phyloP scores from a whole-genome alignment of 2,888 invertebrate genomes.

The Diarsia rubi region DNA sequence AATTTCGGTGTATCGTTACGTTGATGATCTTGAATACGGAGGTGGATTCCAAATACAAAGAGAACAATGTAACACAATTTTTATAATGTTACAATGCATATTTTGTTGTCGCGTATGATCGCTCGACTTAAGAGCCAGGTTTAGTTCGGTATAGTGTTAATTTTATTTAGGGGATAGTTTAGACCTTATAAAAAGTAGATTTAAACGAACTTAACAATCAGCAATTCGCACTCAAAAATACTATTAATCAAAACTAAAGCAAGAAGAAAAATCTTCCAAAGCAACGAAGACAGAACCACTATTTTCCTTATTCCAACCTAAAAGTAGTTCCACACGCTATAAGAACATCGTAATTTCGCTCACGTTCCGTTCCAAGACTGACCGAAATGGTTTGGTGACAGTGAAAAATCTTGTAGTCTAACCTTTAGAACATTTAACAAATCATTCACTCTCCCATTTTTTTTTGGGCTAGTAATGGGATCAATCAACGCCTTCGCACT shows the following conservation, averaged over 20 bases:
- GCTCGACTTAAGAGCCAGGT: background rate
- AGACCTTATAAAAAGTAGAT: background rate
- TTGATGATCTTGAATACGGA: constrained; percentile 4
- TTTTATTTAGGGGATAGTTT: background rate
- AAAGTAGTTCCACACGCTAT: constrained; percentile 22
- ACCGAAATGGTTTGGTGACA: constrained; percentile 80
- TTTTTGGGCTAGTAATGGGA: constrained; percentile 62
- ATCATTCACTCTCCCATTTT: constrained; percentile 75
- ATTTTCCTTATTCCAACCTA: constrained; percentile 27
- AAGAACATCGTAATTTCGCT: constrained; percentile 74
- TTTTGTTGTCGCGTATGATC: background rate
- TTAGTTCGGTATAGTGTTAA: too few species aligned
- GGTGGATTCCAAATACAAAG: background rate
- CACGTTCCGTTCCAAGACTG: constrained; percentile 78
- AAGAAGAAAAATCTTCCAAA: background rate
- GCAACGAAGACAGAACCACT: constrained; percentile 11
- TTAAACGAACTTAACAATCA: background rate
- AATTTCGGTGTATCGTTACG: constrained; percentile 13
- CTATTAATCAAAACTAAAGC: background rate
- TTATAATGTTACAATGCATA: too few species aligned
- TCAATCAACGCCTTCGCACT: constrained; percentile 68
- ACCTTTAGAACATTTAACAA: constrained; percentile 79
- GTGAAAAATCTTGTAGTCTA: constrained; percentile 81
- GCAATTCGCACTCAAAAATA: background rate
- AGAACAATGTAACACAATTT: too few species aligned